Percentiles rank a stretch among this genome's conserved stretches.
Evolutionary conservation across 2,888 invertebrate species (phyloP).

Genomic region (Pegoplata infirma): DNA sequence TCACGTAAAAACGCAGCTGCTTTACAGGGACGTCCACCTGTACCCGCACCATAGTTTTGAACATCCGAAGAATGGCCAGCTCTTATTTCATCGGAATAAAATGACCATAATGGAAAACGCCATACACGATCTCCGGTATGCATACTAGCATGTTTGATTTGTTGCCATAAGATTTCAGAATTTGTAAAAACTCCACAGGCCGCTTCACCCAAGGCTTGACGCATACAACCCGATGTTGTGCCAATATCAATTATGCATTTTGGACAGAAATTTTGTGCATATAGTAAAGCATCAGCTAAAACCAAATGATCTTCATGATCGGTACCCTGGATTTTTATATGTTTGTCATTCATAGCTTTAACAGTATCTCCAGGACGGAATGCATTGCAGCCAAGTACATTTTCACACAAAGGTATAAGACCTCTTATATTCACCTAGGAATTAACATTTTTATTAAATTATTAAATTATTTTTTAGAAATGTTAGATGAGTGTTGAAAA

Average conservation of each 20-base stretch:
- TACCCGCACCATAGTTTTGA: conserved; percentile 79
- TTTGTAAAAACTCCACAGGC: conserved; percentile 87
- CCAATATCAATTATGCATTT: conserved; percentile 86
- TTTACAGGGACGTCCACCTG: conserved; percentile 83
- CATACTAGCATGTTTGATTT: conserved; percentile 83
- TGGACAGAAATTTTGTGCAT: conserved; percentile 87
- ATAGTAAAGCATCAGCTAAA: conserved; percentile 87
- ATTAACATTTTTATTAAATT: too few species aligned
- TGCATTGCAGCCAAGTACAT: conserved; percentile 87
- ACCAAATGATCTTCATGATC: conserved; percentile 87
- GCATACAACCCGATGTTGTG: conserved; percentile 85
- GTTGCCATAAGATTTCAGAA: conserved; percentile 84
- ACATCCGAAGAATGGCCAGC: conserved; percentile 78
- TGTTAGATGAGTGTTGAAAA: too few species aligned
- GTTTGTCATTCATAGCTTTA: conserved; percentile 85
- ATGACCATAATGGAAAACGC: conserved; percentile 90
- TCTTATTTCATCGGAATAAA: conserved; percentile 82
- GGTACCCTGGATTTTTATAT: conserved; percentile 85
- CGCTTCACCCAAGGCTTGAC: conserved; percentile 81
- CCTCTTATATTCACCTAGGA: conserved; percentile 82
- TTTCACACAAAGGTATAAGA: conserved; percentile 87
- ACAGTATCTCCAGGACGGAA: conserved; percentile 89
- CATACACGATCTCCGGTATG: conserved; percentile 88
- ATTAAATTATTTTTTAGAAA: too few species aligned
- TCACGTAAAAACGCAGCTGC: conserved; percentile 88